Conservation (phyloP, 2,113 vertebrate species). For the Rhabdomys dilectus region DNA sequence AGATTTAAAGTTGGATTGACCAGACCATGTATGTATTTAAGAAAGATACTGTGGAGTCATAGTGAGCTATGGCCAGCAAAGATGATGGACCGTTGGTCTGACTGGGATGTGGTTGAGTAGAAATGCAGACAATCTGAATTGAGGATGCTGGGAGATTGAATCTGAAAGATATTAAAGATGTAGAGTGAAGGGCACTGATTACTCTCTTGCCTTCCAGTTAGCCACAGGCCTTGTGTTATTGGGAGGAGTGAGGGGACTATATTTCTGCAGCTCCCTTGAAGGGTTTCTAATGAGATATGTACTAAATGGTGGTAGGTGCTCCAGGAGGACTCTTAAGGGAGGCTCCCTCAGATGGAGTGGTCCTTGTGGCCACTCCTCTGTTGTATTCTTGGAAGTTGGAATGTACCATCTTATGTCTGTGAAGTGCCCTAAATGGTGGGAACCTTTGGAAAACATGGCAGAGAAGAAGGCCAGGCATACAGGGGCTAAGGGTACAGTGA, state of each 20-base stretch:
- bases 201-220: neutral
- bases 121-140: constrained; percentile 1
- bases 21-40: neutral
- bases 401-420: neutral
- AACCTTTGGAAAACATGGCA: neutral
- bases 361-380: neutral
- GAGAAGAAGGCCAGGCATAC: neutral
- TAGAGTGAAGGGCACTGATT: neutral
- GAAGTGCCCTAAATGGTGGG: neutral
- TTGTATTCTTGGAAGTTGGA: neutral
- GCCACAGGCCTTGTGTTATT: neutral
- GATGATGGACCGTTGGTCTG: neutral
- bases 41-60: neutral
- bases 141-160: neutral
- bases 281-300: neutral
- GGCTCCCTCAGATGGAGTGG: neutral
- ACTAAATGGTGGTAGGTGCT: neutral
- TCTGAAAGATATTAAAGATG: constrained; percentile 12
- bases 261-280: neutral
- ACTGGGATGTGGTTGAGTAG: neutral
- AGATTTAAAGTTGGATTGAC: neutral
- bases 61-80: neutral
- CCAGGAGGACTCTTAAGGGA: neutral
- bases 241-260: neutral
- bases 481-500: neutral